These are phyloP conservation scores for Poeciliopsis turrubarensis DNA, from an alignment of 2,113 vertebrate genomes.

Conservation along the genomic window DNA sequence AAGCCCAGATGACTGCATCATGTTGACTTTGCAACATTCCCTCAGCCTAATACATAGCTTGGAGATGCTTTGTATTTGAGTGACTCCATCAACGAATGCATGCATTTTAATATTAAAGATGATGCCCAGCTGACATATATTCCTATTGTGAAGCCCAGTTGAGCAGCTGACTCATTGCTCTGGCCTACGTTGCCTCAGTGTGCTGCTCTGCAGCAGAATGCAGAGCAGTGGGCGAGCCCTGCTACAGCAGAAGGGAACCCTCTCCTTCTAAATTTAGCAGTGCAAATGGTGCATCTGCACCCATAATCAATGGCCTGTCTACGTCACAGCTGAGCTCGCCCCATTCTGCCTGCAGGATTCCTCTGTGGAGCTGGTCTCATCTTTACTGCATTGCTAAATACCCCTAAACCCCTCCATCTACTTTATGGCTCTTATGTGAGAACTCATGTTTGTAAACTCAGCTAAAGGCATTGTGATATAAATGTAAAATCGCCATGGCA, in stretches of 20 bases:
- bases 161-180: conserved; percentile 5
- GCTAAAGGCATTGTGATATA: conserved; percentile 24
- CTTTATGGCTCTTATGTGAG: conserved; percentile 6
- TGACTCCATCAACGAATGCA: not conserved
- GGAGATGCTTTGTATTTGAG: not conserved
- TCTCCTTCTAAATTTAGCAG: conserved; percentile 76
- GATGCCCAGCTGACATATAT: not conserved
- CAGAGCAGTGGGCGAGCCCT: conserved; percentile 52
- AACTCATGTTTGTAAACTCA: not conserved
- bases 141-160: conserved; percentile 21
- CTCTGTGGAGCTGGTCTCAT: conserved; percentile 3
- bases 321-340: conserved; percentile 59
- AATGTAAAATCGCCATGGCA: conserved; percentile 2
- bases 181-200: conserved; percentile 14
- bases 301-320: conserved; percentile 63
- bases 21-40: not conserved
- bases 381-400: conserved; percentile 29
- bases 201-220: conserved; percentile 66
- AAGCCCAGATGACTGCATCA: not conserved
- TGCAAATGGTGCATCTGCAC: conserved; percentile 66
- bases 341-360: conserved; percentile 6
- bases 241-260: conserved; percentile 72
- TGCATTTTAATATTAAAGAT: not conserved
- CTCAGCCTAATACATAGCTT: not conserved
- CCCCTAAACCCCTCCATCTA: conserved; percentile 4